Percentiles rank a stretch among this genome's conserved stretches.
Conservation (phyloP, 2,888 invertebrate genomes). For the Lasioglossum lativentre region DNA sequence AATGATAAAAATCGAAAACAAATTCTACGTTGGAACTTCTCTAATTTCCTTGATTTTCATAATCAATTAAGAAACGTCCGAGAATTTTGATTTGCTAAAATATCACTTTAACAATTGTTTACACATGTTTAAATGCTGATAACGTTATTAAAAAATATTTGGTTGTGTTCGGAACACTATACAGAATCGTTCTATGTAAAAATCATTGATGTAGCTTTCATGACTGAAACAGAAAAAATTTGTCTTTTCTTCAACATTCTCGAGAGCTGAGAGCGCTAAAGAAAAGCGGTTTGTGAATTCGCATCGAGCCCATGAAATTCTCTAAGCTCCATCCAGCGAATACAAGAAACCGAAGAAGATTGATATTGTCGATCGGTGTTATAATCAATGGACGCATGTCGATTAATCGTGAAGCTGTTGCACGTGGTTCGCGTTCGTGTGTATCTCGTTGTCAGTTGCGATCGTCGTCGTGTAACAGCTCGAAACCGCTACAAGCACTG, state of each 20-base stretch:
- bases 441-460: conserved; percentile 23
- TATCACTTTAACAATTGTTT: no score
- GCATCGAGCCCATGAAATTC: not conserved
- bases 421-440: conserved; percentile 33
- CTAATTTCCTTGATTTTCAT: not conserved
- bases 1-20: no score
- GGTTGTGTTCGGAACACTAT: no score
- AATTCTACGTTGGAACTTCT: no score
- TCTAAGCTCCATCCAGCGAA: not conserved
- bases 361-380: not conserved
- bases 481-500: conserved; percentile 50
- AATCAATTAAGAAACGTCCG: not conserved
- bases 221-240: not conserved
- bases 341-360: not conserved
- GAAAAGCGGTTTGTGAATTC: not conserved
- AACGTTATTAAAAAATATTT: no score
- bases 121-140: no score
- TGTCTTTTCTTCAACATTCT: no score
- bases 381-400: conserved; percentile 41
- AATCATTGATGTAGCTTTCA: not conserved
- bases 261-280: not conserved
- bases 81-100: no score
- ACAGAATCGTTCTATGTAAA: no score
- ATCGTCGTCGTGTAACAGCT: conserved; percentile 52
- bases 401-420: conserved; percentile 46